Conservation (phyloP, 2,113 vertebrate species). For the Poicephalus meyeri region DNA sequence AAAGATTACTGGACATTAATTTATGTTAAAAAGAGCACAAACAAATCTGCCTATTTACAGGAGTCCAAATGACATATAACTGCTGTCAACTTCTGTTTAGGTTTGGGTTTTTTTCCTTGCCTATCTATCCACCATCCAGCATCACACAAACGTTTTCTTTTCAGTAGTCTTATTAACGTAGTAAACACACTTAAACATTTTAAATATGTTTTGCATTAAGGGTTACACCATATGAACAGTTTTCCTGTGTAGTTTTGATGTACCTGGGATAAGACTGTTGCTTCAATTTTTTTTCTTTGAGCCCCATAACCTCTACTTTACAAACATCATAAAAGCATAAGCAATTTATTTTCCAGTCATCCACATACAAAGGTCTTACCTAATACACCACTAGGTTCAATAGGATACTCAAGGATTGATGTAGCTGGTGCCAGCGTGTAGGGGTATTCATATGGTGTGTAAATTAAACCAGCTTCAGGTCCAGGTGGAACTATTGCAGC, state of each 20-base stretch:
- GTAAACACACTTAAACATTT: neutral
- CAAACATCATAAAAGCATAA: neutral
- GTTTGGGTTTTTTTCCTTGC: neutral
- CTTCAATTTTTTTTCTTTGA: neutral
- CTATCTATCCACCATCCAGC: neutral
- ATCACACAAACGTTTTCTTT: neutral
- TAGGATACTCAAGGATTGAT: constrained; percentile 98
- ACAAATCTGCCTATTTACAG: neutral
- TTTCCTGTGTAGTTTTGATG: neutral
- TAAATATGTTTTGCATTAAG: neutral
- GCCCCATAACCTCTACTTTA: neutral
- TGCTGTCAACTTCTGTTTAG: neutral
- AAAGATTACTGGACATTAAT: neutral
- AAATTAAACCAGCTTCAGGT: constrained; percentile 95
- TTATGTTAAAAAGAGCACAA: neutral
- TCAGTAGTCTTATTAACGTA: neutral
- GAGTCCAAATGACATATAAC: neutral
- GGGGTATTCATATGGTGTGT: constrained; percentile 97
- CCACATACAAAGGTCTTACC: constrained; percentile 75
- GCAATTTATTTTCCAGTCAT: neutral
- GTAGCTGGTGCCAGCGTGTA: constrained; percentile 95
- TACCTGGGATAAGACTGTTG: neutral
- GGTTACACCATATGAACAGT: neutral
- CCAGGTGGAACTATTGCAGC: constrained; percentile 90
- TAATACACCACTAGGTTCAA: constrained; percentile 97